These are phyloP conservation scores for Drosophila maculinotata DNA, from an alignment of 2,888 invertebrate genomes.

Conservation along the genomic window DNA sequence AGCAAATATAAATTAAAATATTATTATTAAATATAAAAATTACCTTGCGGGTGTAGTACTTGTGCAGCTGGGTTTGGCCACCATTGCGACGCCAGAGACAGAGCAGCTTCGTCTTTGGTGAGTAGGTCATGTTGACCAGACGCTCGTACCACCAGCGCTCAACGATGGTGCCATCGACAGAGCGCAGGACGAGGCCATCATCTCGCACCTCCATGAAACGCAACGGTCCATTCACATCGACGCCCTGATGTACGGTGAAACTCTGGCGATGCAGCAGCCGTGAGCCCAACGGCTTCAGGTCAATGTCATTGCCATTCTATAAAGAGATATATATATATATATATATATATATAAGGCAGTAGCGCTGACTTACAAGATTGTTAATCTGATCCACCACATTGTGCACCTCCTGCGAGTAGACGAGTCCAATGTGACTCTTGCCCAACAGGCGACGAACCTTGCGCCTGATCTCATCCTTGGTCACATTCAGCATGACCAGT, in stretches of 20 bases:
- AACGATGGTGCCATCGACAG: conserved; percentile 93
- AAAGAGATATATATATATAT: not conserved
- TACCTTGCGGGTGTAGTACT: conserved; percentile 99
- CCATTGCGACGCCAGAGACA: conserved; percentile 98
- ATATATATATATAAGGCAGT: not conserved
- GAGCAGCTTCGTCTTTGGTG: conserved; percentile 98
- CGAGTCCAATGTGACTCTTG: conserved; percentile 98
- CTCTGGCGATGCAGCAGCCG: conserved; percentile 97
- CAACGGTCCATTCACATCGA: conserved; percentile 95
- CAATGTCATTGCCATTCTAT: conserved; percentile 99
- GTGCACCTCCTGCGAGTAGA: conserved; percentile 99
- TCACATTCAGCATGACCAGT: conserved; percentile 96
- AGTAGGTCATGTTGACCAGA: conserved; percentile 99
- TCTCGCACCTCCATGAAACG: conserved; percentile 98
- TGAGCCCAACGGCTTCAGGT: conserved; percentile 97
- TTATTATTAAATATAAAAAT: not conserved
- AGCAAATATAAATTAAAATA: conserved; percentile 22
- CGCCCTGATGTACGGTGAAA: conserved; percentile 98
- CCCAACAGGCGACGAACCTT: conserved; percentile 96
- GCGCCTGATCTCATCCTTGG: conserved; percentile 92
- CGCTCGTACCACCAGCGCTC: conserved; percentile 99
- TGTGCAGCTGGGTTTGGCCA: conserved; percentile 97
- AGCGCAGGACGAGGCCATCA: conserved; percentile 95
- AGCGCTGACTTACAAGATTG: conserved; percentile 91
- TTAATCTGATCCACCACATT: conserved; percentile 97